phyloP scores from a whole-genome alignment of 2,113 vertebrate species.

The Prinia subflava region DNA sequence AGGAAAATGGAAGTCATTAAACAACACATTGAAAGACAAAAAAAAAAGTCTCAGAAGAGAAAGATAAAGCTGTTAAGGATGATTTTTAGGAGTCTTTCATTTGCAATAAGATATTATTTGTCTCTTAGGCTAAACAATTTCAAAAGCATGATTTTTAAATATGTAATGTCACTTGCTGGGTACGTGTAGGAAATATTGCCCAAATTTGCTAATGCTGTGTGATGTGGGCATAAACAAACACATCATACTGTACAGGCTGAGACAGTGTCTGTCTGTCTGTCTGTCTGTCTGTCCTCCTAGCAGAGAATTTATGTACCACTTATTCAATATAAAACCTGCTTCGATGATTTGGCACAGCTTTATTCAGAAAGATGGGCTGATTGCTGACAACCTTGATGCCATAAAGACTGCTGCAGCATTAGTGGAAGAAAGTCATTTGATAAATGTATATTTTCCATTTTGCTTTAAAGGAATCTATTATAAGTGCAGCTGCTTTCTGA shows the following conservation, averaged over 20 bases:
- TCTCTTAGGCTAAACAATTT: not conserved
- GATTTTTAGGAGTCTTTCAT: not conserved
- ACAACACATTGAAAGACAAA: not conserved
- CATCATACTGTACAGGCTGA: not conserved
- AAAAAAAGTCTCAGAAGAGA: not conserved
- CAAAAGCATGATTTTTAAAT: not conserved
- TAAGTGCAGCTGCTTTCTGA: constrained; percentile 73
- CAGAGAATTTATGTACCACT: constrained; percentile 28
- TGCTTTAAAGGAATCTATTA: constrained; percentile 76
- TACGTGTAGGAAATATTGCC: not conserved
- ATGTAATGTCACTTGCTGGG: not conserved
- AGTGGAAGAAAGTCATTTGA: constrained; percentile 72
- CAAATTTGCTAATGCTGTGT: not conserved
- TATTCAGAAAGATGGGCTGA: constrained; percentile 62
- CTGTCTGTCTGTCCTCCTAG: constrained; percentile 29
- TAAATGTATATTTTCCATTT: constrained; percentile 78
- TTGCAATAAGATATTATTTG: not conserved
- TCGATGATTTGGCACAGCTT: constrained; percentile 38
- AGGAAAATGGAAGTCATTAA: not conserved
- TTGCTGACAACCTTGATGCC: constrained; percentile 66
- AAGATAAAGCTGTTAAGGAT: not conserved
- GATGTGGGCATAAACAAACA: constrained; percentile 40
- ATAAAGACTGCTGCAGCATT: constrained; percentile 64
- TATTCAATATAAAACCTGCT: constrained; percentile 37
- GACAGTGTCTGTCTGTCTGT: constrained; percentile 11